A percentile compares a stretch with the other conserved stretches of the same genome.
These are phyloP conservation scores for Rattus norvegicus DNA, from an alignment of 2,113 vertebrate species.

Conservation along the genomic window GRCr8 NC_086036.1:21729501-21730000, in stretches of 20 bases:
- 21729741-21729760: not conserved
- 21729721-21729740: constrained; percentile 9
- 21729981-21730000: not conserved
- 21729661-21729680: not conserved
- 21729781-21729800: not conserved
- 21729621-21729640: not conserved
- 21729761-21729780: not conserved
- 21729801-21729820: not conserved
- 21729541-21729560: not conserved
- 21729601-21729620: not conserved
- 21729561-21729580: not conserved
- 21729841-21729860: not conserved
- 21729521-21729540: constrained; percentile 12
- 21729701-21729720: not conserved
- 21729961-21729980: not conserved
- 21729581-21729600: not conserved
- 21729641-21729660: not conserved
- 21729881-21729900: not conserved
- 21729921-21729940: rapidly evolving
- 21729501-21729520: not conserved
- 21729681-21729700: not conserved
- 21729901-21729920: not conserved
- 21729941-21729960: not conserved
- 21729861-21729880: not conserved
- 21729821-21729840: not conserved